These are phyloP conservation scores for roundworm (Caenorhabditis elegans) DNA, from an alignment of 1,140 invertebrate genomes.

Conservation along the genomic window DNA sequence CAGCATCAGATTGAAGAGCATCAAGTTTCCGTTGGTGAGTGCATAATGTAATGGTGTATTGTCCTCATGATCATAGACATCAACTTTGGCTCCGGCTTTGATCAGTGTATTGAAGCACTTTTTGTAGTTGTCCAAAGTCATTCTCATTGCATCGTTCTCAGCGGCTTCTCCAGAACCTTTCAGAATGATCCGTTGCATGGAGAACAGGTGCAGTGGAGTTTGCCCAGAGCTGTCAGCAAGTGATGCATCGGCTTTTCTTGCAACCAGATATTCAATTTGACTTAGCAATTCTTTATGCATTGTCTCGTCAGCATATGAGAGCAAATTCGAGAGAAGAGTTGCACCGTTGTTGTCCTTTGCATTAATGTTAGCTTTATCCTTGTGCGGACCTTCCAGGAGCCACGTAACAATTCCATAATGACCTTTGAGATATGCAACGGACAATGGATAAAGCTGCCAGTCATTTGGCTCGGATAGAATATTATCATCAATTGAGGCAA, in stretches of 20 bases:
- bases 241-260: constrained; percentile 19
- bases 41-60: constrained; percentile 42
- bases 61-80: constrained; percentile 19
- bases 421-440: constrained; percentile 52
- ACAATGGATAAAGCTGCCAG: constrained; percentile 68
- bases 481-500: constrained; percentile 69
- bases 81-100: background rate
- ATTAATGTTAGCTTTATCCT: constrained; percentile 70
- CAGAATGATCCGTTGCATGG: background rate
- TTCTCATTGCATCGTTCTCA: background rate
- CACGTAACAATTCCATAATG: constrained; percentile 70
- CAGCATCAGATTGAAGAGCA: constrained; percentile 25
- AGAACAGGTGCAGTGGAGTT: constrained; percentile 27
- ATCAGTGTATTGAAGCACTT: constrained; percentile 36
- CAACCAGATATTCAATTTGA: constrained; percentile 38
- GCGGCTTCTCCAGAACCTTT: background rate
- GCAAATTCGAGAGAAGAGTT: constrained; percentile 24
- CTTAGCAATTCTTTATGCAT: background rate
- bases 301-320: constrained; percentile 20
- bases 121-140: constrained; percentile 18
- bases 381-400: constrained; percentile 67
- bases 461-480: constrained; percentile 68
- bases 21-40: constrained; percentile 37
- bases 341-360: constrained; percentile 51
- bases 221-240: constrained; percentile 5